Conservation (phyloP, 2,888 invertebrate genomes). For the Choristoneura rosaceana region DNA sequence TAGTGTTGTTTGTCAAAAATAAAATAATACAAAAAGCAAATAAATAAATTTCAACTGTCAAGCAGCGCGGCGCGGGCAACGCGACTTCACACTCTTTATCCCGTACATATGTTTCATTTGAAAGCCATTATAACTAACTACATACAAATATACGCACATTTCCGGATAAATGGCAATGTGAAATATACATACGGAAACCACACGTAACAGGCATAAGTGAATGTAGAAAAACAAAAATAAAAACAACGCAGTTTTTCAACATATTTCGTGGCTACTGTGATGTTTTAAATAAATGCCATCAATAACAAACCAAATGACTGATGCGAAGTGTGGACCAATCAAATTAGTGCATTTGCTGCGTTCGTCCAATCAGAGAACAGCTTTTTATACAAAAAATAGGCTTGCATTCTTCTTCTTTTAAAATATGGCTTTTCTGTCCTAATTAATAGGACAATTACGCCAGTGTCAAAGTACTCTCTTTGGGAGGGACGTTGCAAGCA, state of each 20-base stretch:
- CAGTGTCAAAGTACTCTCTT: no score
- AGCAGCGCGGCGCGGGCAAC: constrained; percentile 7
- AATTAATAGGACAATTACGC: no score
- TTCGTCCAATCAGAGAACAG: neutral
- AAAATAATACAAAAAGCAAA: neutral
- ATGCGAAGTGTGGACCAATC: neutral
- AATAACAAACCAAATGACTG: neutral
- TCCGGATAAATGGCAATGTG: neutral
- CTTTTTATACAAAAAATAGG: no score
- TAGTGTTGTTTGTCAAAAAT: neutral
- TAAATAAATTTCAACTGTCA: neutral
- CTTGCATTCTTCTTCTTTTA: no score
- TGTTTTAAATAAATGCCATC: constrained; percentile 38
- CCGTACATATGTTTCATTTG: constrained; percentile 32
- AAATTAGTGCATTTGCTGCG: neutral
- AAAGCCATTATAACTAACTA: constrained; percentile 22
- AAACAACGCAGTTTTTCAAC: constrained; percentile 29
- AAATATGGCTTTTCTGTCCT: no score
- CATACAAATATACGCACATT: constrained; percentile 2
- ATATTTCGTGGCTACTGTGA: constrained; percentile 18
- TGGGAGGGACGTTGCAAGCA: no score
- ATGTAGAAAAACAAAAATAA: constrained; percentile 26
- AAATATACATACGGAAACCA: constrained; percentile 35
- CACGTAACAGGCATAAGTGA: constrained; percentile 13
- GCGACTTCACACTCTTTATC: neutral